Conservation (phyloP, 1,140 invertebrate species). For the Rhyzopertha dominica region DNA sequence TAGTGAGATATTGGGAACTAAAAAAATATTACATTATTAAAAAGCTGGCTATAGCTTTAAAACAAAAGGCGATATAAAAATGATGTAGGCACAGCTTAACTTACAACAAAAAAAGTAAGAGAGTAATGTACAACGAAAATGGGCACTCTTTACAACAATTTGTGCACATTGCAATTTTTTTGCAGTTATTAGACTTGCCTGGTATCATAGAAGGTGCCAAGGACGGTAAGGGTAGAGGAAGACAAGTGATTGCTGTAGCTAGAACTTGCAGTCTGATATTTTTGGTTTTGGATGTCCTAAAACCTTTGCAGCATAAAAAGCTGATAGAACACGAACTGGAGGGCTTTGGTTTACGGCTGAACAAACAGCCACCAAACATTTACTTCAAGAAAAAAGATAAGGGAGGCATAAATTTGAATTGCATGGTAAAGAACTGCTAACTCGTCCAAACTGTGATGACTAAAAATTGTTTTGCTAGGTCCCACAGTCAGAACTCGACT, state of each 20-base stretch:
- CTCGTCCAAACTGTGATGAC: background rate
- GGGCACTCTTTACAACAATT: too few species aligned
- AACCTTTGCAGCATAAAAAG: conserved; percentile 94
- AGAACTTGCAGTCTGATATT: conserved; percentile 97
- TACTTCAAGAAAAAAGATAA: conserved; percentile 96
- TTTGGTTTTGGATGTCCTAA: conserved; percentile 96
- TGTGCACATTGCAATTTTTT: background rate
- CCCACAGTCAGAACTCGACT: conserved; percentile 89
- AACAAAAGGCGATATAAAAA: too few species aligned
- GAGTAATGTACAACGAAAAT: too few species aligned
- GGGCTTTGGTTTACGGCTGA: conserved; percentile 95
- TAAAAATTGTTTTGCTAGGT: conserved; percentile 53
- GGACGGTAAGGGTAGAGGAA: conserved; percentile 95
- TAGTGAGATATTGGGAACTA: too few species aligned
- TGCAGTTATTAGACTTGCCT: conserved; percentile 87
- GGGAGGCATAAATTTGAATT: conserved; percentile 90
- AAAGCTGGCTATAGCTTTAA: too few species aligned
- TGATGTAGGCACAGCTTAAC: too few species aligned
- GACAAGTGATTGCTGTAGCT: conserved; percentile 99
- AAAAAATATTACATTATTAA: too few species aligned
- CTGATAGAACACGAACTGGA: conserved; percentile 97
- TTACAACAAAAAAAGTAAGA: too few species aligned
- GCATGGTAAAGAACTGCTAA: conserved; percentile 57
- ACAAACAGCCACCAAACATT: conserved; percentile 97
- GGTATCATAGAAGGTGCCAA: conserved; percentile 99